These are phyloP conservation scores for Pentamera pediparva DNA, from an alignment of 53 echinoderm and acorn worm species.

Conservation along the genomic window DNA sequence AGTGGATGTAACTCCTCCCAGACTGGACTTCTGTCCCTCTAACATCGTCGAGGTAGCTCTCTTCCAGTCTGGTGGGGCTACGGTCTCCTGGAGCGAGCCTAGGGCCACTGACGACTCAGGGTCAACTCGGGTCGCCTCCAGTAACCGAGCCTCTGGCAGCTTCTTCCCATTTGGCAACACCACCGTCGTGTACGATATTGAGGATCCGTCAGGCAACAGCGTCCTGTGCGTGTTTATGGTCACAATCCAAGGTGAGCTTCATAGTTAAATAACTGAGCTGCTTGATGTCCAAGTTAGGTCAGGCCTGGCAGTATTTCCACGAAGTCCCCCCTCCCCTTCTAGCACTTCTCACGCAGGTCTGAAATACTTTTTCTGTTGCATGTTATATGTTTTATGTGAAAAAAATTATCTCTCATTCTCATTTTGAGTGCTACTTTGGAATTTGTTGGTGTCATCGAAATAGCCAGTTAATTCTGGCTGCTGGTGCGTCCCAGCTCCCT, in stretches of 20 bases:
- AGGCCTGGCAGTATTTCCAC: no score
- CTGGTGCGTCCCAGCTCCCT: no score
- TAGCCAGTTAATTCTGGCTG: no score
- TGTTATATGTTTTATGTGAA: no score
- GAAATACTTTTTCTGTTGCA: no score
- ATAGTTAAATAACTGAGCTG: not conserved
- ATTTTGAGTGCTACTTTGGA: no score
- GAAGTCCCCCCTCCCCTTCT: no score
- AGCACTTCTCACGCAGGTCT: no score
- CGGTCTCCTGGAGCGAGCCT: not conserved
- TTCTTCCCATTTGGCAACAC: slow-evolving; percentile 12
- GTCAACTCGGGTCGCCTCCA: not conserved
- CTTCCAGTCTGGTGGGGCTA: not conserved
- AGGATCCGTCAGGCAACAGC: slow-evolving; percentile 16
- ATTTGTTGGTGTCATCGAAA: no score
- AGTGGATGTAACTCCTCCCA: slow-evolving; percentile 25
- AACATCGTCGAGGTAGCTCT: not conserved
- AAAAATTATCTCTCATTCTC: no score
- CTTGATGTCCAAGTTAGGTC: not conserved
- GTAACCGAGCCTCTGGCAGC: not conserved
- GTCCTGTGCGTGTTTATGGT: not conserved
- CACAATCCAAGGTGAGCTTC: not conserved
- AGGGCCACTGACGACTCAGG: slow-evolving; percentile 8
- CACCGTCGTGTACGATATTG: not conserved
- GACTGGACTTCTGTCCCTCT: slow-evolving; percentile 8